These are phyloP conservation scores for Labeo calbasu DNA, from an alignment of 2,797 vertebrate species.

Conservation along the genomic window DNA sequence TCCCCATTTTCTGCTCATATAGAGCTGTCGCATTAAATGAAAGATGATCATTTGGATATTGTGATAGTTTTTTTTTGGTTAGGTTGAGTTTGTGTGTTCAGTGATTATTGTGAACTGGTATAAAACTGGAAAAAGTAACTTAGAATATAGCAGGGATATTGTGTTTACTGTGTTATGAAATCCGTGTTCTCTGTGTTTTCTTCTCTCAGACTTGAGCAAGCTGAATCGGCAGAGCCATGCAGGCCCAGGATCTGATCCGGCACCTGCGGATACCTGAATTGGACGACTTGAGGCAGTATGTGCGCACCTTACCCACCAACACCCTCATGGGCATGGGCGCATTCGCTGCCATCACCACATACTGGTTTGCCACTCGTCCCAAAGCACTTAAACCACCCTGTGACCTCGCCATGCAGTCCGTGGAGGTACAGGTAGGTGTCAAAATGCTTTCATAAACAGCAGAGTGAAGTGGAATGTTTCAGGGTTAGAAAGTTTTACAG, in stretches of 20 bases:
- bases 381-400: constrained; percentile 90
- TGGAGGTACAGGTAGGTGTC: constrained; percentile 84
- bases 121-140: no score
- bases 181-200: constrained; percentile 13
- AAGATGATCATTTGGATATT: background rate
- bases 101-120: no score
- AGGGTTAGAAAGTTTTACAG: background rate
- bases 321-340: constrained; percentile 93
- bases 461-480: background rate
- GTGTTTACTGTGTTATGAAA: background rate
- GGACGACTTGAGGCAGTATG: constrained; percentile 88
- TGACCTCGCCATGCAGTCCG: constrained; percentile 89
- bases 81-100: background rate
- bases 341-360: constrained; percentile 92
- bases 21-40: background rate
- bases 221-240: constrained; percentile 69
- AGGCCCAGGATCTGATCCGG: constrained; percentile 90
- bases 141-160: background rate
- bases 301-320: constrained; percentile 88
- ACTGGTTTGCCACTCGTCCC: constrained; percentile 92
- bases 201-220: constrained; percentile 54
- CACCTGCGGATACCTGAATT: constrained; percentile 92
- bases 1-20: background rate
- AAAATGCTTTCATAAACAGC: background rate
- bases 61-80: background rate